Evolutionary conservation across 2,888 invertebrate species (phyloP).

Genomic region (Osmoderma eremita): DNA sequence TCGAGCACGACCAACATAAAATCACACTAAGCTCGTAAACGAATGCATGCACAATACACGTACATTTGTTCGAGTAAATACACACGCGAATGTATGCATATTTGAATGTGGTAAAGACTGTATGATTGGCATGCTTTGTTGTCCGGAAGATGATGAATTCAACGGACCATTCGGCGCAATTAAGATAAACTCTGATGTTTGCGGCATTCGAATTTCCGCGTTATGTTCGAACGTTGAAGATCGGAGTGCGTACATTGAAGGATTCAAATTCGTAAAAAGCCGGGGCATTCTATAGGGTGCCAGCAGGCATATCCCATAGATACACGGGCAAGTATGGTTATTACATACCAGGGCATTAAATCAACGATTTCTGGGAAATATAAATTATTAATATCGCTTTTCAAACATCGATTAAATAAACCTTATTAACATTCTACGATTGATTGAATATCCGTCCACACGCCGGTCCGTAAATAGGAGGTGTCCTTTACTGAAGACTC

Average conservation of each 20-base stretch:
- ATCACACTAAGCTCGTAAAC: constrained; percentile 27
- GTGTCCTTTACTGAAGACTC: constrained; percentile 32
- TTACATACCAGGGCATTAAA: background rate
- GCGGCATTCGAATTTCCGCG: constrained; percentile 14
- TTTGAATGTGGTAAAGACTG: constrained; percentile 1
- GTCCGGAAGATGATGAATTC: constrained; percentile 18
- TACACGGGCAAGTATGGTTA: background rate
- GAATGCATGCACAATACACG: background rate
- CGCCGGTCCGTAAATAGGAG: constrained; percentile 26
- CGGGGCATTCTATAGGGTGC: too few relatives aligned
- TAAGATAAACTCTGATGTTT: constrained; percentile 4
- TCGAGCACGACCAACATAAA: constrained; percentile 33
- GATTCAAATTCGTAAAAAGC: background rate
- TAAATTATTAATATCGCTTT: constrained; percentile 33
- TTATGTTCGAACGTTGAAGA: constrained; percentile 1
- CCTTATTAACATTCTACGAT: constrained; percentile 35
- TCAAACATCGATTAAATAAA: constrained; percentile 25
- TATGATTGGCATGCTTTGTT: constrained; percentile 25
- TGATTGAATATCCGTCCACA: constrained; percentile 36
- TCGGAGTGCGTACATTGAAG: background rate
- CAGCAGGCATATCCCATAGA: background rate
- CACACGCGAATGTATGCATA: too few relatives aligned
- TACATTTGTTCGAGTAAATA: too few relatives aligned
- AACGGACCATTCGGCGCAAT: constrained; percentile 6
- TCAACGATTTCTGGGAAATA: constrained; percentile 31